These are phyloP conservation scores for Ashinkailepas kermadecensis DNA, from an alignment of 2,888 invertebrate species.

Conservation along the genomic window DNA sequence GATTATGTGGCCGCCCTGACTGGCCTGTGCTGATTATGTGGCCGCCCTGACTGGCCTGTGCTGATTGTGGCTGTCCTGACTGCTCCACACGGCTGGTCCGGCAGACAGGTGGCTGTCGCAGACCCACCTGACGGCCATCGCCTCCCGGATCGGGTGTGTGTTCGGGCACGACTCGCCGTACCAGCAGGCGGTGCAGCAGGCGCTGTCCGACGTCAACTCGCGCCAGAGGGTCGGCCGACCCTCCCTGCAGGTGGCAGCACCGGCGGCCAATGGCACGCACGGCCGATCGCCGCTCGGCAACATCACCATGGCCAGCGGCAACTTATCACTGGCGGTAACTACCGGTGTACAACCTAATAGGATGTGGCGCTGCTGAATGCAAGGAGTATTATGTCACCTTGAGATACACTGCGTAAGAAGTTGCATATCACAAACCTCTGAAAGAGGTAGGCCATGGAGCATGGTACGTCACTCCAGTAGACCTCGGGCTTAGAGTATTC, in stretches of 20 bases:
- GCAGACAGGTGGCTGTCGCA: neutral
- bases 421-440: too few relatives aligned
- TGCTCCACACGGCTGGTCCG: too few relatives aligned
- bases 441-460: too few relatives aligned
- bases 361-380: too few relatives aligned
- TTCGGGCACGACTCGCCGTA: neutral
- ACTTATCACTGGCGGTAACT: conserved; percentile 37
- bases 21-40: too few relatives aligned
- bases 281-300: neutral
- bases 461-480: too few relatives aligned
- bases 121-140: neutral
- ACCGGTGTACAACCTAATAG: neutral
- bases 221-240: neutral
- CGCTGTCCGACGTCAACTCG: neutral
- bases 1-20: too few relatives aligned
- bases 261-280: neutral
- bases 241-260: conserved; percentile 46
- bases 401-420: too few relatives aligned
- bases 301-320: conserved; percentile 41
- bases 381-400: too few relatives aligned
- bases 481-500: too few relatives aligned
- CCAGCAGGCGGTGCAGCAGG: conserved; percentile 37
- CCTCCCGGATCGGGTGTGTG: conserved; percentile 6
- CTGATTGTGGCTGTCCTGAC: too few relatives aligned
- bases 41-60: too few relatives aligned